These are phyloP conservation scores for Eupithecia exiguata DNA, from an alignment of 2,888 invertebrate species.

Conservation along the genomic window DNA sequence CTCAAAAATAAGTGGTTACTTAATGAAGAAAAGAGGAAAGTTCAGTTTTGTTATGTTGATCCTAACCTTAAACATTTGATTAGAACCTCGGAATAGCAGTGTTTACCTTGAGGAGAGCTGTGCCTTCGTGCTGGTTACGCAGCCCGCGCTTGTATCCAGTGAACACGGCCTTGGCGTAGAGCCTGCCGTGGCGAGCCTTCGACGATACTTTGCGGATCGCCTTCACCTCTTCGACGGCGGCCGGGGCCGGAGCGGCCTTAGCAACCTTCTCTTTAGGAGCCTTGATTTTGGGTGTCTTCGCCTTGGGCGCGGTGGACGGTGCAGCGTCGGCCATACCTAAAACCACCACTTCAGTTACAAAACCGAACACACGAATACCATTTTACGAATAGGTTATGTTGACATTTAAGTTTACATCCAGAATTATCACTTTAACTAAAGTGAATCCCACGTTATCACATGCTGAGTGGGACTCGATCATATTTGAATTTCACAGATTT, in stretches of 20 bases:
- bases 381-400: conserved; percentile 73
- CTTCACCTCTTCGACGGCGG: conserved; percentile 77
- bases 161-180: conserved; percentile 99
- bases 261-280: conserved; percentile 83
- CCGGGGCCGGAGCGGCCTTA: conserved; percentile 81
- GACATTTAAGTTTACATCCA: conserved; percentile 72
- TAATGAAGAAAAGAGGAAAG: background rate
- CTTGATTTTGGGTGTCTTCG: conserved; percentile 83
- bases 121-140: conserved; percentile 98
- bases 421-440: conserved; percentile 56
- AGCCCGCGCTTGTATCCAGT: conserved; percentile 97
- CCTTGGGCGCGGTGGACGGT: conserved; percentile 82
- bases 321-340: conserved; percentile 86
- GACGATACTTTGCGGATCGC: conserved; percentile 78
- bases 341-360: conserved; percentile 57
- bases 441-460: conserved; percentile 55
- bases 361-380: conserved; percentile 44
- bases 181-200: conserved; percentile 89
- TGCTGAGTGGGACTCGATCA: conserved; percentile 32
- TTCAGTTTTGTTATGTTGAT: conserved; percentile 1
- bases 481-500: conserved; percentile 34
- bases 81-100: conserved; percentile 30
- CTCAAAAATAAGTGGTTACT: background rate
- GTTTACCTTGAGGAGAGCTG: conserved; percentile 92
- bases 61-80: conserved; percentile 4